Evolutionary conservation across 2,888 invertebrate species (phyloP).

Genomic region (Diadegma fenestrale): DNA sequence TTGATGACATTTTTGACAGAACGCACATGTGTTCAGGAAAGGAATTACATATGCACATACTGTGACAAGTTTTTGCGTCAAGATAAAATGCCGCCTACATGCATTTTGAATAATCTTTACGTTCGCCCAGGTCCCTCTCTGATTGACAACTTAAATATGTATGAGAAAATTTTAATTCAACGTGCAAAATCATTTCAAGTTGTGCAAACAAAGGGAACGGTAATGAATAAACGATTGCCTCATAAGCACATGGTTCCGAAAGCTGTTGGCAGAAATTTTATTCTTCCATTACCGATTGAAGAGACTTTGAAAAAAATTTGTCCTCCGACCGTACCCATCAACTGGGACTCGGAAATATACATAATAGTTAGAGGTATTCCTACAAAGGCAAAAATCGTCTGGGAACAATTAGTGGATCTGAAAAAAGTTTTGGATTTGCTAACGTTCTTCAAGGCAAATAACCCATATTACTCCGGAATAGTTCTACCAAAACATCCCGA

Average conservation of each 20-base stretch:
- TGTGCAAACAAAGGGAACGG: slow-evolving; percentile 75
- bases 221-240: slow-evolving; percentile 76
- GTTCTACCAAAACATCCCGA: slow-evolving; percentile 67
- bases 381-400: slow-evolving; percentile 74
- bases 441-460: slow-evolving; percentile 76
- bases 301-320: too few species aligned
- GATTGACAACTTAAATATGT: slow-evolving; percentile 69
- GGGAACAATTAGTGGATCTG: slow-evolving; percentile 77
- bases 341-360: slow-evolving; percentile 75
- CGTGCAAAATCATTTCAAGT: slow-evolving; percentile 79
- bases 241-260: slow-evolving; percentile 69
- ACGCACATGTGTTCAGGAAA: too few species aligned
- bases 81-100: slow-evolving; percentile 72
- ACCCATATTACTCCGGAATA: slow-evolving; percentile 74
- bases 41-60: slow-evolving; percentile 61
- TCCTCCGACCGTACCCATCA: slow-evolving; percentile 73
- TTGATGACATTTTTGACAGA: neutral
- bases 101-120: slow-evolving; percentile 73
- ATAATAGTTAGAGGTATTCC: slow-evolving; percentile 77
- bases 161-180: too few species aligned
- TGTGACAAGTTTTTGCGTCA: slow-evolving; percentile 67
- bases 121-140: slow-evolving; percentile 62
- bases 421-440: slow-evolving; percentile 75
- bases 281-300: too few species aligned
- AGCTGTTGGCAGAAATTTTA: slow-evolving; percentile 75